A percentile compares a stretch with the other conserved stretches of the same genome.
phyloP scores from a whole-genome alignment of 2,888 invertebrate species.

The Myopa testacea region DNA sequence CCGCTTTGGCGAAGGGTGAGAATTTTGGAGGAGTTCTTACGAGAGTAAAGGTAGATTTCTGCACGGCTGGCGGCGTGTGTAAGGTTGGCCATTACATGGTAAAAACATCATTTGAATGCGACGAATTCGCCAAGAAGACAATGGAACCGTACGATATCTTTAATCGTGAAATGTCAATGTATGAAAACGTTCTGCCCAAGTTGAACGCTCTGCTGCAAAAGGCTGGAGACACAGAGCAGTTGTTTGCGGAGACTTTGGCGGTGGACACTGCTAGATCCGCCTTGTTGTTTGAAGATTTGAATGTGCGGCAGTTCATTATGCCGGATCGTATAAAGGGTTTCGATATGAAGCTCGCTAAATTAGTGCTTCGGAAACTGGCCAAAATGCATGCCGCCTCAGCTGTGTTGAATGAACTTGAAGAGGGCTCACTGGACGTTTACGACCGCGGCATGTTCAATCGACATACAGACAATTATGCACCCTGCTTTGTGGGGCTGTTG shows the following conservation, averaged over 20 bases:
- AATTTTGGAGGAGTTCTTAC: slow-evolving; percentile 63
- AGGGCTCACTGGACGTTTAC: slow-evolving; percentile 55
- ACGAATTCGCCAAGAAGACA: slow-evolving; percentile 57
- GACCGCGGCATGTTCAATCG: slow-evolving; percentile 66
- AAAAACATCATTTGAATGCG: slow-evolving; percentile 61
- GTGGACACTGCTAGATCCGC: slow-evolving; percentile 59
- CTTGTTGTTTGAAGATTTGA: slow-evolving; percentile 65
- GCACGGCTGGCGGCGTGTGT: slow-evolving; percentile 35
- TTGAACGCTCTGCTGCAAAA: slow-evolving; percentile 56
- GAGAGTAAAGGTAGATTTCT: slow-evolving; percentile 53
- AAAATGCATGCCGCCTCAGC: slow-evolving; percentile 71
- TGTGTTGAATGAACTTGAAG: slow-evolving; percentile 65
- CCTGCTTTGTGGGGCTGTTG: slow-evolving; percentile 60
- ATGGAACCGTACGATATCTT: slow-evolving; percentile 64
- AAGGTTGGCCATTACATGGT: slow-evolving; percentile 52
- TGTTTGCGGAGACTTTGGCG: slow-evolving; percentile 60
- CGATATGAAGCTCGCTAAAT: slow-evolving; percentile 67
- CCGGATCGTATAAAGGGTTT: slow-evolving; percentile 62
- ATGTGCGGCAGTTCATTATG: slow-evolving; percentile 57
- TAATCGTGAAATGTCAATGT: slow-evolving; percentile 65
- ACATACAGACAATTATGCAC: slow-evolving; percentile 61
- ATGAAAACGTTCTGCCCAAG: slow-evolving; percentile 62
- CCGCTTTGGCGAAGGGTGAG: slow-evolving; percentile 63
- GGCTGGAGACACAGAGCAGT: slow-evolving; percentile 55
- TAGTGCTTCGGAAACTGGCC: slow-evolving; percentile 68